Evolutionary conservation across 1,140 invertebrate species (phyloP), one percentile per base, ranked within the genome.

Genomic region (Trypoxylus dichotomus): DNA sequence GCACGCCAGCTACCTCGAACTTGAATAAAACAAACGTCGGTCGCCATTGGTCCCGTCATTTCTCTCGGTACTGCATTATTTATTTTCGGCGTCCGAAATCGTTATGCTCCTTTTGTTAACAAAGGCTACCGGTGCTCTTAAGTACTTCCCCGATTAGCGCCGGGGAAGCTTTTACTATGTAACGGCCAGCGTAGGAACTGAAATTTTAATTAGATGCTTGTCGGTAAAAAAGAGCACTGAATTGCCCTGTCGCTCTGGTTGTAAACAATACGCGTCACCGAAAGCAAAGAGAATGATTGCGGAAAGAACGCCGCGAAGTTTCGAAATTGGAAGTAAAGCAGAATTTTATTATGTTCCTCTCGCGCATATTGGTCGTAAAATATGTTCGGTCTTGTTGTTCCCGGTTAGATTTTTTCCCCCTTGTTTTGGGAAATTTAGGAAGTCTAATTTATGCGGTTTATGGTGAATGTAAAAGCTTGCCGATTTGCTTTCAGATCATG

Each of bases 151-250:
- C 47, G 47, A 19, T 54, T 19, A 54, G 15, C 47, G 19, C 7
- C 42, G 47, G 47, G 47, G 19, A 54, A 54, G 19, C 47, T n/a
- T 54, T 54, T 54, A n/a, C 47, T 54, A 6, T 15, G 47, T n/a
- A 54, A 6, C 47, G n/a, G n/a, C 19, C 47, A 19, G 15, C 19
- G 19, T 6, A 19, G 15, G 47, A 54, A 54, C 15, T 54, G 19
- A 54, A 54, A 54, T 54, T 54, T 54, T 54, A 54, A 54, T 54
- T 54, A 54, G 47, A n/a, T n/a, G 47, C n/a, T 19, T 54, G 47
- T 15, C 47, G 47, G 47, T 54, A 54, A 54, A 54, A 54, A 54
- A 54, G n/a, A 19, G 19, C 19, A 54, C 47, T 3, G 32, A 37
- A 37, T 37, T 37, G 2, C 32, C 32, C 32, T 7, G 32, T 37